These are phyloP conservation scores for Sigmodon hispidus DNA, from an alignment of 2,113 vertebrate species.

Conservation along the genomic window DNA sequence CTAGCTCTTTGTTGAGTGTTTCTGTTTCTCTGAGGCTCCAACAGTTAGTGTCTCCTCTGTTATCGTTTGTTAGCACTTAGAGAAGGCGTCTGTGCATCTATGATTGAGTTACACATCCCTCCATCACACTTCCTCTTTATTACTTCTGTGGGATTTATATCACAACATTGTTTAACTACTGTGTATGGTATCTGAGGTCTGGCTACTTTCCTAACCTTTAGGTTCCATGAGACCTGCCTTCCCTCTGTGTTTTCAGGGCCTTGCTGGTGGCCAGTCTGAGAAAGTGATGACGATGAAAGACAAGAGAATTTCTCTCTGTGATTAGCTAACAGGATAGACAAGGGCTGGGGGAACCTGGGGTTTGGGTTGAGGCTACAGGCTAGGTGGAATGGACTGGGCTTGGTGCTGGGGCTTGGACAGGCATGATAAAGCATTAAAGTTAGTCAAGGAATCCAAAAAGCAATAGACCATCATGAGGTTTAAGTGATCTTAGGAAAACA, in stretches of 20 bases:
- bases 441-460: neutral
- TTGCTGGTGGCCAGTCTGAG: neutral
- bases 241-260: neutral
- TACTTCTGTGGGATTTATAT: neutral
- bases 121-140: neutral
- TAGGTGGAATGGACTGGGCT: neutral
- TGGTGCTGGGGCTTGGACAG: neutral
- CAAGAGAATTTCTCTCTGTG: neutral
- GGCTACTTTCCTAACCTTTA: neutral
- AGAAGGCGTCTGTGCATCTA: neutral
- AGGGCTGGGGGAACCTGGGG: neutral
- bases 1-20: neutral
- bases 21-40: neutral
- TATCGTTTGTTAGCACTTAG: neutral
- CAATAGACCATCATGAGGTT: neutral
- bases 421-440: neutral
- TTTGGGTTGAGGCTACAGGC: neutral
- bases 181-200: neutral
- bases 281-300: neutral
- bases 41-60: neutral
- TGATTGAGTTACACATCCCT: neutral
- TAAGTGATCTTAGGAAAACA: slow-evolving; percentile 1
- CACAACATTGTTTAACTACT: neutral
- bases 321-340: neutral
- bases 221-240: neutral